Evolutionary conservation across 2,113 vertebrate genomes (phyloP), one percentile per base, ranked within the genome.

Genomic region (Daboia siamensis): DNA sequence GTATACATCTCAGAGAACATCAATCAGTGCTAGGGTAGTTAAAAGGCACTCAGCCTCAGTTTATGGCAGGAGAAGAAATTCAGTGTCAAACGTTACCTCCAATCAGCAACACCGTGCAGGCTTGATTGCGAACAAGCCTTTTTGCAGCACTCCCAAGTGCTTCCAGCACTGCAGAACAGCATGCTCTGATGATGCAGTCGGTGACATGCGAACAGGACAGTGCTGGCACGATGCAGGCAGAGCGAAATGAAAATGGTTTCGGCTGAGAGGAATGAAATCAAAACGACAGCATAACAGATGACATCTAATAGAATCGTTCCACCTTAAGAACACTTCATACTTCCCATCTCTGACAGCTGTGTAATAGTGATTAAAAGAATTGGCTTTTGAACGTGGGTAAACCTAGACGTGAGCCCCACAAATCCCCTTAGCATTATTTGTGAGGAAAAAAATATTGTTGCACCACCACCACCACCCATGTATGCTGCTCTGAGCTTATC

Each of bases 121-220:
- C 80, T 44, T 91, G 93, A 89, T 90, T 92, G 88, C 44, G 46
- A 90, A 55, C n/a, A 26, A 87, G 88, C 51, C 17, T 57, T 51
- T 64, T 57, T 90, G 91, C 91, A 52, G 51, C 88, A 17, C 61
- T 52, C 52, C 26, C 91, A 21, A 12, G 85, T 44, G 85, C 44
- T 51, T 55, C 85, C 55, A 84, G 44, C 93, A 61, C 39, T 61
- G 90, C 1, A 0, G 74, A 91, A 86, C 44, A 46, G 87, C 20
- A 64, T 0, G 0, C 1, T 8, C 80, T 9, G 46, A 61, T 23
- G 1, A 4, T 69, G 64, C 84, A 90, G 87, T 17, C 61, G 9
- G 0, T 0, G 9, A 2, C 0, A 7, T 51, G 57, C 0, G 0
- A 1, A 0, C 5, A 3, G 12, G 33, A 56, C 26, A 15, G 54